Evolutionary conservation across 64 coral and sea anemone species (phyloP).

Genomic region (Actinia equina): DNA sequence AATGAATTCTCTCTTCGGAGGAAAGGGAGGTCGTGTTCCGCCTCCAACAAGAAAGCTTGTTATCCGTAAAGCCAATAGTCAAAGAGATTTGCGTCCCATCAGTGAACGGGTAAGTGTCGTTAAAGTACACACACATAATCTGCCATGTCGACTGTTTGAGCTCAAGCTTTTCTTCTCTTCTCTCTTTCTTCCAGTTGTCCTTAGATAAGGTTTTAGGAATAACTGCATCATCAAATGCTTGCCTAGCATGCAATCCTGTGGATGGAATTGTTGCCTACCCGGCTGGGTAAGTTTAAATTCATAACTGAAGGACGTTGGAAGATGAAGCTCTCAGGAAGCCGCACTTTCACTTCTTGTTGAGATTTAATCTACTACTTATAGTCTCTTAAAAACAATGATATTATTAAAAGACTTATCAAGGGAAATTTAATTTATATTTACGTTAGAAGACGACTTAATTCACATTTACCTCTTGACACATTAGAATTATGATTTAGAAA

Average conservation of each 20-base stretch:
- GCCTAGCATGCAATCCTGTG: conserved; percentile 73
- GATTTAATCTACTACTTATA: neutral
- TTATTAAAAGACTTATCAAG: neutral
- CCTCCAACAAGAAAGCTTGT: conserved; percentile 92
- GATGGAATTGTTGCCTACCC: conserved; percentile 83
- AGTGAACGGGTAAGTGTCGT: conserved; percentile 77
- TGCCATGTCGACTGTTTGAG: neutral
- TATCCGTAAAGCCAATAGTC: conserved; percentile 92
- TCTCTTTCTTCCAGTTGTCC: conserved; percentile 55
- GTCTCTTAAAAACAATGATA: neutral
- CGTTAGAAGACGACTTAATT: too few species aligned
- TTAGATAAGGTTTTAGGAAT: conserved; percentile 94
- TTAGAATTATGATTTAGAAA: too few species aligned
- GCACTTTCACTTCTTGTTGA: neutral
- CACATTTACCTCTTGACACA: too few species aligned
- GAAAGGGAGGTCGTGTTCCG: conserved; percentile 47
- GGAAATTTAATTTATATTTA: too few species aligned
- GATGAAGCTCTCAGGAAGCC: neutral
- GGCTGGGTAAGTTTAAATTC: conserved; percentile 74
- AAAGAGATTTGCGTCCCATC: conserved; percentile 83
- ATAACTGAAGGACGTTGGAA: neutral
- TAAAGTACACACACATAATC: neutral
- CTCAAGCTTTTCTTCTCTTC: conserved; percentile 4
- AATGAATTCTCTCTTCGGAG: conserved; percentile 11
- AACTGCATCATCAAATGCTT: conserved; percentile 71